phyloP scores from a whole-genome alignment of 2,888 invertebrate species.

The Erebia ligea region DNA sequence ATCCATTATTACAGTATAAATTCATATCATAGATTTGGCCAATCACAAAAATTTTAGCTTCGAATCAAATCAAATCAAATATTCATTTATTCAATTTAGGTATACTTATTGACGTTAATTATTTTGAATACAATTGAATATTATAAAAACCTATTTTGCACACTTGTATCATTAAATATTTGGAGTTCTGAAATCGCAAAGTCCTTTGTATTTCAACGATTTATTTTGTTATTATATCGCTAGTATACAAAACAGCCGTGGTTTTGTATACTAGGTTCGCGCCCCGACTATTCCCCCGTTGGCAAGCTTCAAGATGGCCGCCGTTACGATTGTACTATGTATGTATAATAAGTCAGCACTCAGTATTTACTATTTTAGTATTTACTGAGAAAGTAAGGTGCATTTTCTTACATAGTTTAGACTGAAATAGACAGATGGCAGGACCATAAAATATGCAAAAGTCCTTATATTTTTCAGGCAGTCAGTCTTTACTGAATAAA shows the following conservation, averaged over 20 bases:
- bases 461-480: not conserved
- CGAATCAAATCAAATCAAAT: no score
- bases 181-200: no score
- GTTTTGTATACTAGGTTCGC: not conserved
- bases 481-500: not conserved
- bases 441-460: not conserved
- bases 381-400: not conserved
- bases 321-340: constrained; percentile 26
- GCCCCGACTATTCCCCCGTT: not conserved
- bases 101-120: no score
- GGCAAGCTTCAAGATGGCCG: constrained; percentile 12
- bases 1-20: no score
- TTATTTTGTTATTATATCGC: no score
- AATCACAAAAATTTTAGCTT: no score
- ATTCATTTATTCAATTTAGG: no score
- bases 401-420: not conserved
- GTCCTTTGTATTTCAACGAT: not conserved
- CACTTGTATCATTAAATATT: no score
- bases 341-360: constrained; percentile 16
- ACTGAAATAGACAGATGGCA: not conserved
- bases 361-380: not conserved
- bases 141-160: no score
- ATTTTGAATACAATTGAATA: no score
- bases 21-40: no score
- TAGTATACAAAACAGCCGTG: not conserved